phyloP scores from a whole-genome alignment of 2,113 vertebrate species.

The Haemorhous mexicanus region DNA sequence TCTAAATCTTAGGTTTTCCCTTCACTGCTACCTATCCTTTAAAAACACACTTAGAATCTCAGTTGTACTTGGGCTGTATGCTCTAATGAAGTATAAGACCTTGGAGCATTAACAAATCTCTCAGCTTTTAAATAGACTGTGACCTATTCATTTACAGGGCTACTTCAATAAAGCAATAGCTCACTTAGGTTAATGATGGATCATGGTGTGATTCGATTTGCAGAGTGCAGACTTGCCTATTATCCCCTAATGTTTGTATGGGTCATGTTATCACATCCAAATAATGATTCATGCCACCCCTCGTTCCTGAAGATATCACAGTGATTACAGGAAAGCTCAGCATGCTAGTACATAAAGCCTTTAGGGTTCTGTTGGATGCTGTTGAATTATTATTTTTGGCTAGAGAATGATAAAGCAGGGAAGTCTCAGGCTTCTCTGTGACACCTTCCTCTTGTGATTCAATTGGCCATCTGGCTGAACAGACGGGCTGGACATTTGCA shows the following conservation, averaged over 20 bases:
- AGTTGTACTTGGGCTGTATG: not conserved
- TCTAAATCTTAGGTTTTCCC: not conserved
- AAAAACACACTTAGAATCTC: not conserved
- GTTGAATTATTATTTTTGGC: constrained; percentile 23
- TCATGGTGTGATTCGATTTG: constrained; percentile 67
- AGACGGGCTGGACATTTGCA: not conserved
- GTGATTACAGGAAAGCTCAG: constrained; percentile 29
- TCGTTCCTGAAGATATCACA: constrained; percentile 24
- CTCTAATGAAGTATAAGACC: constrained; percentile 57
- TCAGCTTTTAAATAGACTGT: constrained; percentile 66
- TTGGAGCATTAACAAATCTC: constrained; percentile 71
- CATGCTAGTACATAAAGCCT: not conserved
- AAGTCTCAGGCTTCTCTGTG: not conserved
- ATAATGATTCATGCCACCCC: constrained; percentile 41
- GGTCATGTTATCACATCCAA: constrained; percentile 55
- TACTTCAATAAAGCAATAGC: constrained; percentile 63
- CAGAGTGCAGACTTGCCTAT: constrained; percentile 52
- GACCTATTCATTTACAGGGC: constrained; percentile 71
- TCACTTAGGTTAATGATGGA: constrained; percentile 75
- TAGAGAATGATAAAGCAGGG: not conserved
- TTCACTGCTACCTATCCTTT: not conserved
- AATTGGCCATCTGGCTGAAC: constrained; percentile 1
- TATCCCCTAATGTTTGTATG: constrained; percentile 58
- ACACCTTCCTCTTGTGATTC: constrained; percentile 40
- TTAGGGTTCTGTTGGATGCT: not conserved